A percentile compares a stretch with the other conserved stretches of the same genome.
Conservation (phyloP, 2,113 vertebrate species). For the Irena cyanogastra region DNA sequence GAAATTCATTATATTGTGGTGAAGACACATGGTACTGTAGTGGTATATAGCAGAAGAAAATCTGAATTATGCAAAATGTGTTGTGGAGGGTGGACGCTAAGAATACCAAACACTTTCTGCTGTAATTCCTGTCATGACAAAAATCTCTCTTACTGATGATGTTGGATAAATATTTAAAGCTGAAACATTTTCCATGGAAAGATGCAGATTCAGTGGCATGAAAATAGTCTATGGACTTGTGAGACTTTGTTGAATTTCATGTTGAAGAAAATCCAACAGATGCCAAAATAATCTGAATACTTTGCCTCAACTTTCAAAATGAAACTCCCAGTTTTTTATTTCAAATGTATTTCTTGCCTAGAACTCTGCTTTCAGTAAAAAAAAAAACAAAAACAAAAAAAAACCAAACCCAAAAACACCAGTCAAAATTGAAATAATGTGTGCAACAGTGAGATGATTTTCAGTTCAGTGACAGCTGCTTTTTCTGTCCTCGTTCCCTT, state of each 20-base stretch:
- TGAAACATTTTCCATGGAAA: neutral
- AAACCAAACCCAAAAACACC: no score
- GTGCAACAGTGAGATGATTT: conserved; percentile 34
- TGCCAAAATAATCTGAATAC: conserved; percentile 45
- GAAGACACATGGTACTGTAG: neutral
- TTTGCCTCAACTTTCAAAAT: conserved; percentile 13
- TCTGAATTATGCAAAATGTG: neutral
- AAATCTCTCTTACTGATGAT: conserved; percentile 22
- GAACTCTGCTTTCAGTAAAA: neutral
- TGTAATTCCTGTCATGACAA: conserved; percentile 12
- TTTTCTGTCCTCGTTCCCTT: conserved; percentile 18
- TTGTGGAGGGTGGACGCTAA: neutral
- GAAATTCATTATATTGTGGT: neutral
- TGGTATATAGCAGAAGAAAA: neutral
- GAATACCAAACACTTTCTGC: conserved; percentile 17
- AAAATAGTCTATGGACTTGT: conserved; percentile 30
- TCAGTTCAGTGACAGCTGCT: conserved; percentile 31
- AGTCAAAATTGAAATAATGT: neutral
- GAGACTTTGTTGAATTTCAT: conserved; percentile 49
- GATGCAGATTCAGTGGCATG: conserved; percentile 22
- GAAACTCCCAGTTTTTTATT: neutral
- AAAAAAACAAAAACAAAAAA: neutral
- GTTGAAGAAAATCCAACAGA: neutral
- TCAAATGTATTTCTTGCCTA: conserved; percentile 9
- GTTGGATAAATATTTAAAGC: conserved; percentile 45